Evolutionary conservation across 2,888 invertebrate species (phyloP).

Genomic region (Lutraria lutraria): DNA sequence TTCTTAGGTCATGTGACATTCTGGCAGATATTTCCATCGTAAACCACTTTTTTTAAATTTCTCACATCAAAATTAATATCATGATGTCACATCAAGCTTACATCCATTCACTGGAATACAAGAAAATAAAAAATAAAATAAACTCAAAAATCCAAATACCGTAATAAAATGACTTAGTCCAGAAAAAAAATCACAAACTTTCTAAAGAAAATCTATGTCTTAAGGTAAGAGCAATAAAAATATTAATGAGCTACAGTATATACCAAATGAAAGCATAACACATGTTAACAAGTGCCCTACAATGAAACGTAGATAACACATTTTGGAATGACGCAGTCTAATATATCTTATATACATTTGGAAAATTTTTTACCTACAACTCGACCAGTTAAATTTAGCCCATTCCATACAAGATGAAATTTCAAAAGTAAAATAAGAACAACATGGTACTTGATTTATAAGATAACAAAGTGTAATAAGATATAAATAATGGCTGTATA

Average conservation of each 20-base stretch:
- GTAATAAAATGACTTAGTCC: background rate
- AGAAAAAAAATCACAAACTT: background rate
- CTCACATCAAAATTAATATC: background rate
- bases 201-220: background rate
- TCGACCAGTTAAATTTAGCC: background rate
- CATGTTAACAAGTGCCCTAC: background rate
- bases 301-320: background rate
- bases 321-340: background rate
- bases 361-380: background rate
- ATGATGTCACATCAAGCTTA: background rate
- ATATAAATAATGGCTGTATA: background rate
- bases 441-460: slow-evolving; percentile 1
- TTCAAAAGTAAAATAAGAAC: background rate
- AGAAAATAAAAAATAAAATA: background rate
- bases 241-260: background rate
- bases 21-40: background rate
- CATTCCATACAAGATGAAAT: background rate
- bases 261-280: background rate
- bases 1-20: slow-evolving; percentile 1
- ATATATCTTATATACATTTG: background rate
- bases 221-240: background rate
- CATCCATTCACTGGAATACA: slow-evolving; percentile 7
- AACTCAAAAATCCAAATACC: background rate
- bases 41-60: background rate
- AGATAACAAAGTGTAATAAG: slow-evolving; percentile 1